A percentile compares a stretch with the other conserved stretches of the same genome.
phyloP scores from a whole-genome alignment of 2,797 vertebrate genomes.

The Chromobotia macracanthus region DNA sequence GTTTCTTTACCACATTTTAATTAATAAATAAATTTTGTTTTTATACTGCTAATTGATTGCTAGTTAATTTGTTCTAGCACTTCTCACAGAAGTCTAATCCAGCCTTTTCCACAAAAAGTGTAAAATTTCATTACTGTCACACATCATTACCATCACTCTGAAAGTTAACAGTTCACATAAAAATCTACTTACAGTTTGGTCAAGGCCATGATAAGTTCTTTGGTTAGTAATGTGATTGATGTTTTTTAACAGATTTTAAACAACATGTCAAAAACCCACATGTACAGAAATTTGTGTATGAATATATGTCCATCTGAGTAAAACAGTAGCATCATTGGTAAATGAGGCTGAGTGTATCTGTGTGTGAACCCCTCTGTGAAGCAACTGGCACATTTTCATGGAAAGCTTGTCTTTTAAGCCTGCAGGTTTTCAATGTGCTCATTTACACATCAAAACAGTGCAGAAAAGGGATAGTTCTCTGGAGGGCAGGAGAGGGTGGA shows the following conservation, averaged over 20 bases:
- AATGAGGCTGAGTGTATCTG: conserved; percentile 64
- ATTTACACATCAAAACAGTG: conserved; percentile 85
- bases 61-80: too few species aligned
- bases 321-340: conserved; percentile 34
- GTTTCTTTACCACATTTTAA: too few species aligned
- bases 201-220: not conserved
- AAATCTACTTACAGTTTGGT: not conserved
- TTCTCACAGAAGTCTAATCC: too few species aligned
- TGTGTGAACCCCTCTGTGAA: conserved; percentile 71
- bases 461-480: conserved; percentile 81
- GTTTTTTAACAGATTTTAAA: not conserved
- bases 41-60: too few species aligned
- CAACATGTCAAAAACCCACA: not conserved
- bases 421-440: conserved; percentile 82
- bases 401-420: conserved; percentile 82
- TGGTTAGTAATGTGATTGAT: not conserved
- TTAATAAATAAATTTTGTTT: too few species aligned
- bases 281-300: conserved; percentile 14
- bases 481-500: conserved; percentile 70
- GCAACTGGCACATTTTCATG: conserved; percentile 81
- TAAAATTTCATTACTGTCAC: not conserved
- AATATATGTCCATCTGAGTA: conserved; percentile 8
- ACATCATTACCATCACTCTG: not conserved
- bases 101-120: not conserved
- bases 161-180: not conserved